These are phyloP conservation scores for Bombyx huttoni DNA, from an alignment of 2,888 invertebrate species.

Conservation along the genomic window DNA sequence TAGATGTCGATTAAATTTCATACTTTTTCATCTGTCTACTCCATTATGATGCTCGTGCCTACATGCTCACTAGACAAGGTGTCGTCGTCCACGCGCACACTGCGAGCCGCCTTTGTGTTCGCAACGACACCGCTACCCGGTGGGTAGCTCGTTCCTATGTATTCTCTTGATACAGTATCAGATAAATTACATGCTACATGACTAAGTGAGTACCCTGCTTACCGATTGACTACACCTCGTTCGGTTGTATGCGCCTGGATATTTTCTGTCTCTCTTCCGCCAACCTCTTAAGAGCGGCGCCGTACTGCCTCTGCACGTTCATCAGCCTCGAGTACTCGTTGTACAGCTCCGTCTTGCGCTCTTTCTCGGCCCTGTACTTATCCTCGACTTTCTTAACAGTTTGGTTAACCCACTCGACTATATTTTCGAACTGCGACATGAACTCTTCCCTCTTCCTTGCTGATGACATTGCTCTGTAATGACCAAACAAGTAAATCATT, in stretches of 20 bases:
- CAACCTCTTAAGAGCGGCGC: slow-evolving; percentile 51
- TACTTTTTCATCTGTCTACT: no score
- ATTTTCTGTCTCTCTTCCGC: slow-evolving; percentile 45
- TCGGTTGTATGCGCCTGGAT: slow-evolving; percentile 4
- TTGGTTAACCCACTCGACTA: slow-evolving; percentile 90
- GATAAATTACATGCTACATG: no score
- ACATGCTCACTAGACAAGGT: no score
- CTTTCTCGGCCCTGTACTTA: slow-evolving; percentile 57
- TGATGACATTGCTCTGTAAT: slow-evolving; percentile 84
- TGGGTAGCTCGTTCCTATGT: no score
- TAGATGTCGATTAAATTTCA: no score
- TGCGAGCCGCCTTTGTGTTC: no score
- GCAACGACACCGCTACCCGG: no score
- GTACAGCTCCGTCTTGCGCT: slow-evolving; percentile 41
- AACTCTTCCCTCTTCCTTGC: slow-evolving; percentile 88
- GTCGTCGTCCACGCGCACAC: no score
- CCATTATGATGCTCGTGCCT: no score
- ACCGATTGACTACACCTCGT: no score
- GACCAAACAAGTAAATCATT: background rate
- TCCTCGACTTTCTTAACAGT: slow-evolving; percentile 83
- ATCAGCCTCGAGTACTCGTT: slow-evolving; percentile 50
- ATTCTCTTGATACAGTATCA: no score
- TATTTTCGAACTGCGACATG: slow-evolving; percentile 89
- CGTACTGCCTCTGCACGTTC: slow-evolving; percentile 61
- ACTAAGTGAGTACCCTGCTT: no score